Percentiles rank a stretch among this genome's conserved stretches.
Evolutionary conservation across 2,113 vertebrate species (phyloP).

Genomic region (Piaya cayana): DNA sequence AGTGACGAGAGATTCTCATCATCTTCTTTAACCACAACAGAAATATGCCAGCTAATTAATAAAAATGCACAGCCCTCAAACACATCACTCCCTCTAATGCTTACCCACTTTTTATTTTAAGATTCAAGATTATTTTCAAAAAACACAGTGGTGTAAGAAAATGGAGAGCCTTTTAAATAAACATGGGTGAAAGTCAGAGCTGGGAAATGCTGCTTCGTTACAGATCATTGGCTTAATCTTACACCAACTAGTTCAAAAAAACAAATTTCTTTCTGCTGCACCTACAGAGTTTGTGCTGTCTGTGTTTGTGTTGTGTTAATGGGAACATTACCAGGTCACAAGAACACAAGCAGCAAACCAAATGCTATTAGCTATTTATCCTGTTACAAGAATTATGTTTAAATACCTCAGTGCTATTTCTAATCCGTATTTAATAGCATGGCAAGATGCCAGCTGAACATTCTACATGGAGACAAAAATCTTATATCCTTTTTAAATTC

Average conservation of each 20-base stretch:
- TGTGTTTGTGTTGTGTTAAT: background rate
- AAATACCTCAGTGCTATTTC: conserved; percentile 65
- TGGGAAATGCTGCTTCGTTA: fast-evolving
- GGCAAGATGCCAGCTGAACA: conserved; percentile 58
- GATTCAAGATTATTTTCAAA: background rate
- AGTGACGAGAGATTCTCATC: background rate
- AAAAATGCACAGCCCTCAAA: background rate
- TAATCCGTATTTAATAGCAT: conserved; percentile 78
- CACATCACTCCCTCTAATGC: background rate
- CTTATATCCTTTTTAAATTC: conserved; percentile 66
- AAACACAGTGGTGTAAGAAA: background rate
- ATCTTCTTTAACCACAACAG: background rate
- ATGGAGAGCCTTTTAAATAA: background rate
- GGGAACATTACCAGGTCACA: conserved; percentile 9
- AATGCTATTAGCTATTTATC: conserved; percentile 52
- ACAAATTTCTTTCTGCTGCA: background rate
- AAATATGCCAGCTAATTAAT: background rate
- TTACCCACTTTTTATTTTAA: background rate
- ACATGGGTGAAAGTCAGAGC: fast-evolving
- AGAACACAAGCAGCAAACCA: conserved; percentile 36
- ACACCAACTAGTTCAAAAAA: background rate
- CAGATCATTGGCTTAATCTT: background rate
- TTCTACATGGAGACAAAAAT: conserved; percentile 57
- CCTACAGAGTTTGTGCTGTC: background rate
- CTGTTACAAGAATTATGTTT: conserved; percentile 49